Evolutionary conservation across 2,888 invertebrate species (phyloP).

Genomic region (Agriotes lineatus): DNA sequence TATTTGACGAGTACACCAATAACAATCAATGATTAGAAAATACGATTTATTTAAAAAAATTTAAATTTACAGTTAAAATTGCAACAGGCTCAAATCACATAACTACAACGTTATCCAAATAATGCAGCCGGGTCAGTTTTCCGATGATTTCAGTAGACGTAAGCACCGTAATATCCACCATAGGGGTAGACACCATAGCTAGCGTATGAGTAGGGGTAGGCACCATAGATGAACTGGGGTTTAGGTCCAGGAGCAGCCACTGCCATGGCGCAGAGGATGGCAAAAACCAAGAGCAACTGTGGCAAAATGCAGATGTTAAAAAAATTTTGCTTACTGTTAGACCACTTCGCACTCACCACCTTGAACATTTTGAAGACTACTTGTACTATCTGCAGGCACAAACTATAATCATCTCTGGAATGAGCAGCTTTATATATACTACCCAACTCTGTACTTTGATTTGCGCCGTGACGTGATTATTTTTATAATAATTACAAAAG

Average conservation of each 20-base stretch:
- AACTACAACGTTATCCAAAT: background rate
- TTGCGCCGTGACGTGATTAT: no score
- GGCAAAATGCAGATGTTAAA: no score
- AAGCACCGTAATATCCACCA: background rate
- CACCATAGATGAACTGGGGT: conserved; percentile 57
- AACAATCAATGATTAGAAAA: no score
- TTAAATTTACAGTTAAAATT: no score
- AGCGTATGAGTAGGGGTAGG: conserved; percentile 41
- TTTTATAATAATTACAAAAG: no score
- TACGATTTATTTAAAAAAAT: no score
- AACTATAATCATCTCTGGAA: background rate
- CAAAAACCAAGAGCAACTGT: conserved; percentile 66
- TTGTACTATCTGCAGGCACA: conserved; percentile 2
- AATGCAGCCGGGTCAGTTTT: background rate
- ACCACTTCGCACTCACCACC: conserved; percentile 12
- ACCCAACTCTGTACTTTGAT: background rate
- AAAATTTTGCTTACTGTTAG: no score
- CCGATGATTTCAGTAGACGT: background rate
- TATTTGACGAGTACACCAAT: no score
- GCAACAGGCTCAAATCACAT: background rate
- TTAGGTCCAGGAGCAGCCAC: conserved; percentile 67
- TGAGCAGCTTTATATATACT: conserved; percentile 1
- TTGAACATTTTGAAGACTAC: conserved; percentile 13
- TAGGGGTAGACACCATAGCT: conserved; percentile 4
- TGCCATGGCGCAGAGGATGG: conserved; percentile 67